phyloP scores from a whole-genome alignment of 2,888 invertebrate genomes.

The Polymixis lichenea region DNA sequence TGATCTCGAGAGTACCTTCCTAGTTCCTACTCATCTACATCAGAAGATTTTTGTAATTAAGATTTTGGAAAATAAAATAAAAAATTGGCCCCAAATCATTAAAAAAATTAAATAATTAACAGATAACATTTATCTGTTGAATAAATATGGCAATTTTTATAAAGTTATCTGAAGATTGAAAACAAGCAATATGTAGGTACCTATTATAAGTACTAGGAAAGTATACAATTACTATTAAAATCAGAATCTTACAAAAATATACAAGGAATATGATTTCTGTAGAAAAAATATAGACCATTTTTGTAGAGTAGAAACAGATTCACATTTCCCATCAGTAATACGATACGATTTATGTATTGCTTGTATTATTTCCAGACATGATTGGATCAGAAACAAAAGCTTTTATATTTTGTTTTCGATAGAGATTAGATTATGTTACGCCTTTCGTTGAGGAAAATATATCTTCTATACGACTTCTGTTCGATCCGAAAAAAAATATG shows the following conservation, averaged over 20 bases:
- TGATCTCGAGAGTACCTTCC: no score
- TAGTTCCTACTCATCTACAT: no score
- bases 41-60: neutral
- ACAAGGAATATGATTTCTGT: neutral
- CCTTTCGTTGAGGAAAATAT: conserved; percentile 20
- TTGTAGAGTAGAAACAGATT: conserved; percentile 6
- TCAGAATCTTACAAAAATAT: neutral
- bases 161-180: no score
- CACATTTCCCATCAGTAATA: conserved; percentile 38
- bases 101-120: no score
- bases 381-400: conserved; percentile 50
- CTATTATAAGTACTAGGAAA: no score
- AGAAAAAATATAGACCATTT: conserved; percentile 19
- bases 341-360: conserved; percentile 44
- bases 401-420: conserved; percentile 48
- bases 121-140: neutral
- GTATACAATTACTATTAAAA: no score
- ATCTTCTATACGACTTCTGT: conserved; percentile 15
- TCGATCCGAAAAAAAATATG: conserved; percentile 10
- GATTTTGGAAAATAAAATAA: no score
- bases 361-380: conserved; percentile 35
- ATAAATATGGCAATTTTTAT: neutral
- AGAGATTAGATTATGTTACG: conserved; percentile 45
- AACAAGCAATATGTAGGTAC: no score
- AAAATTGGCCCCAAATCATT: neutral